A percentile compares a stretch with the other conserved stretches of the same genome.
phyloP scores from a whole-genome alignment of 2,888 invertebrate genomes.

The Pachydiplax longipennis region DNA sequence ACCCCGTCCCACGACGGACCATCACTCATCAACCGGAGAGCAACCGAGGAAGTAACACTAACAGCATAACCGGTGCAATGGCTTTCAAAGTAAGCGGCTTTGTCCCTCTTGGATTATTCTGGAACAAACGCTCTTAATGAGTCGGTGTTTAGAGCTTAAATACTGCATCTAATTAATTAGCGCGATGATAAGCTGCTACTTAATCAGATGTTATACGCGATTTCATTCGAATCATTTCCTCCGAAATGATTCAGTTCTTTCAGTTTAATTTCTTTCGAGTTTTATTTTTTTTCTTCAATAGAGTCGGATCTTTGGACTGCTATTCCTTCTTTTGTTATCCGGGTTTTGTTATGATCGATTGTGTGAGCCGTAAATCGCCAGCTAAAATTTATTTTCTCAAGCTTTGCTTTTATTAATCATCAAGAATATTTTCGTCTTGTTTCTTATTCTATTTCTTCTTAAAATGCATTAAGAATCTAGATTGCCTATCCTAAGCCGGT shows the following conservation, averaged over 20 bases:
- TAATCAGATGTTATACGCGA: no score
- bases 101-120: neutral
- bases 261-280: neutral
- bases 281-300: neutral
- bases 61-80: neutral
- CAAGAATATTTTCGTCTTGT: no score
- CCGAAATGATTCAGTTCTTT: neutral
- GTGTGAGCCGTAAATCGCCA: no score
- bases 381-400: no score
- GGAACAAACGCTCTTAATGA: neutral
- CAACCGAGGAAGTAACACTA: conserved; percentile 18
- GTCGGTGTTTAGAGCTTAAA: neutral
- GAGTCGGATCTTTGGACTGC: no score
- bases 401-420: no score
- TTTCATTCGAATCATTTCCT: neutral
- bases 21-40: conserved; percentile 37
- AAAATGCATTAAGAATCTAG: no score
- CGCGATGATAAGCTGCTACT: no score
- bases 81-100: conserved; percentile 26
- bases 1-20: neutral
- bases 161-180: neutral
- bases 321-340: no score
- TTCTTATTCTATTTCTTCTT: no score
- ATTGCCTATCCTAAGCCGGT: no score
- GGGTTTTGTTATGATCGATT: no score